phyloP scores from a whole-genome alignment of 2,888 invertebrate genomes.

The Caenorhabditis sinica region DNA sequence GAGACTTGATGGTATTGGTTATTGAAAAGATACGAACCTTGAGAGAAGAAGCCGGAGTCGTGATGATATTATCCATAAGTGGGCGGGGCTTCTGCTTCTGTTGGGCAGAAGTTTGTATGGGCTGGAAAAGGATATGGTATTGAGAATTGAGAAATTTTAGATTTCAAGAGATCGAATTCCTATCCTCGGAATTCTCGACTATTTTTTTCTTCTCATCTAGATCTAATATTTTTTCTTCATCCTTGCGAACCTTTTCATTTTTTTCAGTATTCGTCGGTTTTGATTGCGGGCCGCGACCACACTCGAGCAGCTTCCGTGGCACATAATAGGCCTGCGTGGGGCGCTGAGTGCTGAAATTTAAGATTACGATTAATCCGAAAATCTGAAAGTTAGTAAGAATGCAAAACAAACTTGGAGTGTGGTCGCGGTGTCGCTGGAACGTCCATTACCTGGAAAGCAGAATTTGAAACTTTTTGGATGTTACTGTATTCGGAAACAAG shows the following conservation, averaged over 20 bases:
- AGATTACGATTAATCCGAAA: neutral
- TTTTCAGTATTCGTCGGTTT: slow-evolving; percentile 49
- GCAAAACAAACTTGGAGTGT: slow-evolving; percentile 64
- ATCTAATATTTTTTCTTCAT: neutral
- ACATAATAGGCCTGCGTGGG: slow-evolving; percentile 77
- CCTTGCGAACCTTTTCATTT: slow-evolving; percentile 47
- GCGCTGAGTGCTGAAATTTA: slow-evolving; percentile 63
- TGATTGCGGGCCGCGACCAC: slow-evolving; percentile 68
- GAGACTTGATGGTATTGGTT: neutral
- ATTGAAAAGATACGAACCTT: slow-evolving; percentile 25
- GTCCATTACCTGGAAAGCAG: slow-evolving; percentile 70
- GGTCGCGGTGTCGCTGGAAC: slow-evolving; percentile 67
- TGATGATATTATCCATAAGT: slow-evolving; percentile 67
- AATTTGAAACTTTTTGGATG: neutral
- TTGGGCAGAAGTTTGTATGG: slow-evolving; percentile 50
- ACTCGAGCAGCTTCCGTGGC: slow-evolving; percentile 70
- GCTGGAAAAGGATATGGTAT: slow-evolving; percentile 25
- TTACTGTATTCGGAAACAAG: neutral
- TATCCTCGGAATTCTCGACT: too few relatives aligned
- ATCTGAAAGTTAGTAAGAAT: neutral
- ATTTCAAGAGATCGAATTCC: neutral
- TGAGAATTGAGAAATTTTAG: neutral
- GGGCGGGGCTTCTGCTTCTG: slow-evolving; percentile 68
- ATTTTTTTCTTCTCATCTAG: neutral
- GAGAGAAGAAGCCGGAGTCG: slow-evolving; percentile 62